phyloP scores from a whole-genome alignment of 2,113 vertebrate genomes.

The Oostethus manadensis region DNA sequence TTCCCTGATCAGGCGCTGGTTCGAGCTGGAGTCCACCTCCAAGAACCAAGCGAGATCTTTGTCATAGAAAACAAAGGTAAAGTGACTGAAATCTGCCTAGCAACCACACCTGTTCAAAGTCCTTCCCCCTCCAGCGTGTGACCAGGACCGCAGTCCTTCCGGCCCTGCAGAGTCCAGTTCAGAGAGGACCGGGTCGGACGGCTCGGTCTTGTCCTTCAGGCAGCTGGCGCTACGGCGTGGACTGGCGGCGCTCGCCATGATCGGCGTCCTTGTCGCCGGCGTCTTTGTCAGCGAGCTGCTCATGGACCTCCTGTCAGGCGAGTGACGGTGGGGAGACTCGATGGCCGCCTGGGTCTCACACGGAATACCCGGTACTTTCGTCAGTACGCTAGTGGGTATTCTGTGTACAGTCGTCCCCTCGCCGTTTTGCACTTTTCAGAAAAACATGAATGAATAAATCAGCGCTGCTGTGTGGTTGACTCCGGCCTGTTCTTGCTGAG shows the following conservation, averaged over 20 bases:
- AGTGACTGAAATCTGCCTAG: not conserved
- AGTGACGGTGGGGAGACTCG: conserved; percentile 20
- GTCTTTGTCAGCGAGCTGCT: conserved; percentile 57
- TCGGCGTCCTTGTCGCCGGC: conserved; percentile 56
- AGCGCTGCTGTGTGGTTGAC: too few species aligned
- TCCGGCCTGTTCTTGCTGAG: too few species aligned
- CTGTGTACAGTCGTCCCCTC: too few species aligned
- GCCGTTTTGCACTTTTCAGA: too few species aligned
- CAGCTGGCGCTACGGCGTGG: conserved; percentile 62
- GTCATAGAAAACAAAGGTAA: conserved; percentile 27
- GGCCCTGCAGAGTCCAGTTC: not conserved
- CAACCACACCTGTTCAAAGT: not conserved
- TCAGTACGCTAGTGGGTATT: too few species aligned
- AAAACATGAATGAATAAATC: too few species aligned
- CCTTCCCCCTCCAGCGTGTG: not conserved
- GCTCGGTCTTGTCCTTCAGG: conserved; percentile 35
- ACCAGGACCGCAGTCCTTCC: not conserved
- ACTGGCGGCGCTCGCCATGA: conserved; percentile 52
- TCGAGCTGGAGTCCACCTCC: conserved; percentile 37
- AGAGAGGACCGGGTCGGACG: conserved; percentile 14
- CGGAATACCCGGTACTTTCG: too few species aligned
- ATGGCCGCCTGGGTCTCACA: not conserved
- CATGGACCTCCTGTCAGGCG: conserved; percentile 18
- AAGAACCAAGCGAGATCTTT: conserved; percentile 10
- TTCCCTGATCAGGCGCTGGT: conserved; percentile 26